Percentiles rank a stretch among this genome's conserved stretches.
phyloP scores from a whole-genome alignment of 2,888 invertebrate genomes.

The Oithona nana region DNA sequence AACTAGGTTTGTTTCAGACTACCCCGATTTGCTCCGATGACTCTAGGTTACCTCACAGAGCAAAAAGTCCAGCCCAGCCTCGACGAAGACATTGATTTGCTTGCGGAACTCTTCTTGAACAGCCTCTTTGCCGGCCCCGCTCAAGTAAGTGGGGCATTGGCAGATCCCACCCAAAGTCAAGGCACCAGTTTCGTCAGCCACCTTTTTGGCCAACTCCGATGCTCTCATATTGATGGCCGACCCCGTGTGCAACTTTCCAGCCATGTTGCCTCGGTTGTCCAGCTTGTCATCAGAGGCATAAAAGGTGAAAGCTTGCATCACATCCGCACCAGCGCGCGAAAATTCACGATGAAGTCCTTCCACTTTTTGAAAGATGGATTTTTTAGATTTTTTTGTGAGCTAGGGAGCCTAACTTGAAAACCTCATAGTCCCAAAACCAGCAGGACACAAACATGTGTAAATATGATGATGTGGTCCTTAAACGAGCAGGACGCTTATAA shows the following conservation, averaged over 20 bases:
- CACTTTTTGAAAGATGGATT: too few relatives aligned
- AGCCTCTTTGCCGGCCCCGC: constrained; percentile 24
- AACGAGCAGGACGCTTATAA: too few relatives aligned
- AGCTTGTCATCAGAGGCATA: constrained; percentile 31
- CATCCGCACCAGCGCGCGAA: constrained; percentile 28
- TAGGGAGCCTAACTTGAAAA: constrained; percentile 24
- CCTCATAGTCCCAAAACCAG: neutral
- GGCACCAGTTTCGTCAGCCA: constrained; percentile 27
- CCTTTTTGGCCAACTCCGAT: constrained; percentile 24
- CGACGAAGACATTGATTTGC: constrained; percentile 26
- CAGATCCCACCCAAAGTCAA: constrained; percentile 27
- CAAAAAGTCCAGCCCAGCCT: constrained; percentile 27
- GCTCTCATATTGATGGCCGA: neutral
- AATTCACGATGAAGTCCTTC: constrained; percentile 28
- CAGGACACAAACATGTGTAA: neutral
- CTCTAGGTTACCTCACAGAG: constrained; percentile 25
- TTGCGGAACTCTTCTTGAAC: constrained; percentile 25
- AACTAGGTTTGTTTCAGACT: too few relatives aligned
- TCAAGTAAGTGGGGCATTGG: constrained; percentile 27
- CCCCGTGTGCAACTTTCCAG: constrained; percentile 23
- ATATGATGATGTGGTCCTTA: too few relatives aligned
- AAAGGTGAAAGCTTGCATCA: constrained; percentile 30
- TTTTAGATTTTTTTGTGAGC: too few relatives aligned
- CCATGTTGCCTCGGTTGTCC: constrained; percentile 26
- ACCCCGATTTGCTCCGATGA: neutral